Conservation (phyloP, 2,113 vertebrate species). For the Bubo scandiacus region DNA sequence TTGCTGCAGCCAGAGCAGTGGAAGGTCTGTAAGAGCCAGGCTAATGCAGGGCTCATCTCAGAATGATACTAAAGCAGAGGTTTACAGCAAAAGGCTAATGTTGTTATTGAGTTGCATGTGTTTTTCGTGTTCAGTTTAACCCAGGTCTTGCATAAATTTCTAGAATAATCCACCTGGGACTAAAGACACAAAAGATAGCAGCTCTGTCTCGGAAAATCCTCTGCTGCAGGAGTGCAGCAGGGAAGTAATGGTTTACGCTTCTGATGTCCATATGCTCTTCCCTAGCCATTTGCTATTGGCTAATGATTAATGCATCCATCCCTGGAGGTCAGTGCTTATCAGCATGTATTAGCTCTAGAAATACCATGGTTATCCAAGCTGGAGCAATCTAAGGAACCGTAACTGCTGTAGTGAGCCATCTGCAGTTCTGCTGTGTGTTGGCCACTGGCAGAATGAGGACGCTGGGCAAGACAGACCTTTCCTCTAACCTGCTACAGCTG, state of each 20-base stretch:
- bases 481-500: neutral
- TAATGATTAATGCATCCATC: neutral
- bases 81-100: neutral
- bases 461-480: neutral
- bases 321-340: neutral
- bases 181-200: neutral
- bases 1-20: neutral
- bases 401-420: neutral
- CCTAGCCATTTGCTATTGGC: neutral
- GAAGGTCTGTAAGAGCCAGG: neutral
- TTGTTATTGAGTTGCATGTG: neutral
- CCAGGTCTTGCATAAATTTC: neutral
- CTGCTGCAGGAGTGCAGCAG: neutral
- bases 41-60: neutral
- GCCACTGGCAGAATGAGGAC: neutral
- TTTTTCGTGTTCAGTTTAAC: neutral
- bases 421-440: neutral
- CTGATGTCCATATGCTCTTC: neutral
- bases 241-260: neutral
- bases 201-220: neutral
- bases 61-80: neutral
- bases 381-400: neutral
- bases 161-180: neutral
- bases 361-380: rapidly evolving
- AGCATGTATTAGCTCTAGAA: neutral